Evolutionary conservation across 1,140 invertebrate species (phyloP).

Genomic region (Drosophila parabipectinata): DNA sequence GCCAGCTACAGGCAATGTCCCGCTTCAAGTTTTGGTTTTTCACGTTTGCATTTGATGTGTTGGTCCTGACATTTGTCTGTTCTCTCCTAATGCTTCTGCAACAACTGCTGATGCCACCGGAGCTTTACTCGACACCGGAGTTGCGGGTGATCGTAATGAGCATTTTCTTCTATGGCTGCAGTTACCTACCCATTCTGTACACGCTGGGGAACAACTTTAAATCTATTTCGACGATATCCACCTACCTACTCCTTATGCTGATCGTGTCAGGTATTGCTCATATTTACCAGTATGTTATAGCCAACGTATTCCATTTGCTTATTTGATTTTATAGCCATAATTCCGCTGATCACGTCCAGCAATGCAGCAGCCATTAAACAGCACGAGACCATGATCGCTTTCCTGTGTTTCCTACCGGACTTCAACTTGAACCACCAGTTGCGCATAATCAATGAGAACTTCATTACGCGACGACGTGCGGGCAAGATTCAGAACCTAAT

Average conservation of each 20-base stretch:
- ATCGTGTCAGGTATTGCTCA: constrained; percentile 66
- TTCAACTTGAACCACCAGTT: constrained; percentile 82
- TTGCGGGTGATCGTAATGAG: constrained; percentile 48
- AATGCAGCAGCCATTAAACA: constrained; percentile 65
- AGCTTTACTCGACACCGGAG: constrained; percentile 57
- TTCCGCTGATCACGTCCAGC: constrained; percentile 71
- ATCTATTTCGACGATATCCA: constrained; percentile 78
- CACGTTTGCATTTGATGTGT: constrained; percentile 62
- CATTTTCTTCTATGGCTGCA: constrained; percentile 73
- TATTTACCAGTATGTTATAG: background rate
- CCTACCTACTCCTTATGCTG: constrained; percentile 76
- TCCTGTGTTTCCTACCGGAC: constrained; percentile 73
- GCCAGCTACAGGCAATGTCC: constrained; percentile 73
- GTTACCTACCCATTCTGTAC: constrained; percentile 77
- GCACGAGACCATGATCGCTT: constrained; percentile 62
- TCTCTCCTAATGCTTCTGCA: constrained; percentile 40
- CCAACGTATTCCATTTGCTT: background rate
- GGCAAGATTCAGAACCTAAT: constrained; percentile 8
- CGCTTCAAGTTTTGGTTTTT: constrained; percentile 66
- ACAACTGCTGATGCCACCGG: constrained; percentile 54
- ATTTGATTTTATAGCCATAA: constrained; percentile 55
- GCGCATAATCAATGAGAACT: constrained; percentile 75
- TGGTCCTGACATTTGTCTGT: constrained; percentile 51
- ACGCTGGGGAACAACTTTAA: constrained; percentile 68
- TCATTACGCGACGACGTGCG: constrained; percentile 42